Evolutionary conservation across 2,113 vertebrate species (phyloP).

Genomic region (Micronycteris hirsuta): DNA sequence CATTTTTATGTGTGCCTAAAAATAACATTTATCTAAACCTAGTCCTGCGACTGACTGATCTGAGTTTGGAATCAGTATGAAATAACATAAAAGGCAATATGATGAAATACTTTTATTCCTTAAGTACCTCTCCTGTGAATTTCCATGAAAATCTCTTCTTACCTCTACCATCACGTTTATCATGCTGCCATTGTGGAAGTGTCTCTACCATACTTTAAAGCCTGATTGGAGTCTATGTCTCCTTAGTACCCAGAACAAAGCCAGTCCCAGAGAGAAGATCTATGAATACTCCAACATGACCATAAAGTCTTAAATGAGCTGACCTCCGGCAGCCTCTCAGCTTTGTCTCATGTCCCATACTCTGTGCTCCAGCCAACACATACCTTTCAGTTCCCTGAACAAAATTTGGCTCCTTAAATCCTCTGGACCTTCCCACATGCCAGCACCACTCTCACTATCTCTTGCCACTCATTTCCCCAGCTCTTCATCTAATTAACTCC

Average conservation of each 20-base stretch:
- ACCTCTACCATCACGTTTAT: background rate
- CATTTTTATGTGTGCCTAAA: conserved; percentile 16
- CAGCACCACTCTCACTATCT: background rate
- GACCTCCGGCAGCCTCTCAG: background rate
- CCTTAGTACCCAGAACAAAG: background rate
- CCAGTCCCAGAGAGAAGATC: background rate
- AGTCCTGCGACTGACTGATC: background rate
- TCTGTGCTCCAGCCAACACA: background rate
- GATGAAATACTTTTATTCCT: background rate
- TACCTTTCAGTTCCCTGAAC: background rate
- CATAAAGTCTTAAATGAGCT: background rate
- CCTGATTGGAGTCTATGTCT: background rate
- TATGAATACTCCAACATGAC: background rate
- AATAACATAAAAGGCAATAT: conserved; percentile 20
- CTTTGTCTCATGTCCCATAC: background rate
- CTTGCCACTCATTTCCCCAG: background rate
- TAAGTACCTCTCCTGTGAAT: background rate
- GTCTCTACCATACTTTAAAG: background rate
- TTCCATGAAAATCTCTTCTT: background rate
- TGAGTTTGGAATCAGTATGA: conserved; percentile 30
- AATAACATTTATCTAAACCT: conserved; percentile 34
- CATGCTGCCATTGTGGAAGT: background rate
- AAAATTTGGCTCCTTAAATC: background rate
- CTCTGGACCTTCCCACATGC: background rate
- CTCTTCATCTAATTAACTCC: background rate